These are phyloP conservation scores for Chrosomus eos DNA, from an alignment of 2,797 vertebrate species.

Conservation along the genomic window DNA sequence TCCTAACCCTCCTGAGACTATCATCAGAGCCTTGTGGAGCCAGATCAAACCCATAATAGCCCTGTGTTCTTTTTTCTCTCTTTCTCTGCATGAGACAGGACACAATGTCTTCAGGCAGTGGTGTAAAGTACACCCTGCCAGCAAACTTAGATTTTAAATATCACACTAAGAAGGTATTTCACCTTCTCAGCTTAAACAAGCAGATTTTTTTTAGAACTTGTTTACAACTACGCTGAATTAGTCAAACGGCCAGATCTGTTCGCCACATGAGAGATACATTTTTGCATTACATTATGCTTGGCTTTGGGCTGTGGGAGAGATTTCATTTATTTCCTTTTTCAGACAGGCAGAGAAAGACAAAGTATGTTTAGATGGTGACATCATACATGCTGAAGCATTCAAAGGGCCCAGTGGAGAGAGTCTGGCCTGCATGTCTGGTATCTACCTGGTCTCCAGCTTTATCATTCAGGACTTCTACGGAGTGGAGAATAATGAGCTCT, in stretches of 20 bases:
- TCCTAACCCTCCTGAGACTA: constrained; percentile 73
- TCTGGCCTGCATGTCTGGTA: constrained; percentile 51
- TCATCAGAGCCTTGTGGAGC: constrained; percentile 57
- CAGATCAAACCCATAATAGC: constrained; percentile 60
- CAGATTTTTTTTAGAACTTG: constrained; percentile 38
- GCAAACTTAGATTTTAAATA: constrained; percentile 48
- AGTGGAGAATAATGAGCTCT: constrained; percentile 23
- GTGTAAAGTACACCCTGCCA: constrained; percentile 48
- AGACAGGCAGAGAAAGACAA: constrained; percentile 38
- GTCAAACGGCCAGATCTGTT: constrained; percentile 14
- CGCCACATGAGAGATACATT: constrained; percentile 27
- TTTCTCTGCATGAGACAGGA: constrained; percentile 41
- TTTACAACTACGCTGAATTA: constrained; percentile 34
- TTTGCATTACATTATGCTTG: constrained; percentile 17
- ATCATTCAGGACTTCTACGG: constrained; percentile 39
- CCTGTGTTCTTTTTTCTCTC: constrained; percentile 49
- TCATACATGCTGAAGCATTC: constrained; percentile 55
- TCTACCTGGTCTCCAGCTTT: constrained; percentile 56
- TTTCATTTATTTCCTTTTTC: constrained; percentile 45
- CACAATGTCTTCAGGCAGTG: constrained; percentile 54
- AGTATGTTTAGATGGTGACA: constrained; percentile 52
- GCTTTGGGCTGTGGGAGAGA: constrained; percentile 45
- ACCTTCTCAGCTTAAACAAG: constrained; percentile 38
- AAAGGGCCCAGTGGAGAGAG: constrained; percentile 51
- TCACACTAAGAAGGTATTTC: constrained; percentile 48